phyloP scores from a whole-genome alignment of 2,888 invertebrate species.

The Brachyptera risi region DNA sequence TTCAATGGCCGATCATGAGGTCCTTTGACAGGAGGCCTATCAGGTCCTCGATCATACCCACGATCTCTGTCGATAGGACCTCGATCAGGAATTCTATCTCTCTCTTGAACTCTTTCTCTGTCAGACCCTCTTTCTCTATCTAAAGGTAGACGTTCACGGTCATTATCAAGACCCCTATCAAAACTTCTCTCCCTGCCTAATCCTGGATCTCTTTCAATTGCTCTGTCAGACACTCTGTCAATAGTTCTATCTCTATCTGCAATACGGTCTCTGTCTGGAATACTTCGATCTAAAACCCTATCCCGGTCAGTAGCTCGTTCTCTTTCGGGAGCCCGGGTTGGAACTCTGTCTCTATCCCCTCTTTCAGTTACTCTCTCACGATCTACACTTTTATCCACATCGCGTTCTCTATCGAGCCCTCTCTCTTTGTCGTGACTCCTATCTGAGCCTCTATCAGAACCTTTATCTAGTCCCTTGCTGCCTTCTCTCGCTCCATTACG shows the following conservation, averaged over 20 bases:
- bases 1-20: conserved; percentile 29
- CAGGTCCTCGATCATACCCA: background rate
- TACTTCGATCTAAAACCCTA: conserved; percentile 18
- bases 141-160: no score
- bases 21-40: conserved; percentile 18
- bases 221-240: conserved; percentile 28
- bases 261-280: conserved; percentile 24
- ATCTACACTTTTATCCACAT: conserved; percentile 17
- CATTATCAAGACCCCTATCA: conserved; percentile 40
- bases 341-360: conserved; percentile 24
- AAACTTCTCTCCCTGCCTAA: conserved; percentile 41
- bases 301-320: conserved; percentile 22
- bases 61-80: conserved; percentile 19
- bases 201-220: conserved; percentile 52
- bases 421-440: conserved; percentile 33
- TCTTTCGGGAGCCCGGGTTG: conserved; percentile 8
- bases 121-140: conserved; percentile 21
- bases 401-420: conserved; percentile 37
- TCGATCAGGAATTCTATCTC: conserved; percentile 6
- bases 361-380: conserved; percentile 19
- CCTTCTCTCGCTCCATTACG: conserved; percentile 35
- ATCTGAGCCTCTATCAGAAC: conserved; percentile 35
- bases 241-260: conserved; percentile 31
- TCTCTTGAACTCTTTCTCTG: background rate
- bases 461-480: conserved; percentile 27